These are phyloP conservation scores for Diarsia brunnea DNA, from an alignment of 2,888 invertebrate species.

Conservation along the genomic window DNA sequence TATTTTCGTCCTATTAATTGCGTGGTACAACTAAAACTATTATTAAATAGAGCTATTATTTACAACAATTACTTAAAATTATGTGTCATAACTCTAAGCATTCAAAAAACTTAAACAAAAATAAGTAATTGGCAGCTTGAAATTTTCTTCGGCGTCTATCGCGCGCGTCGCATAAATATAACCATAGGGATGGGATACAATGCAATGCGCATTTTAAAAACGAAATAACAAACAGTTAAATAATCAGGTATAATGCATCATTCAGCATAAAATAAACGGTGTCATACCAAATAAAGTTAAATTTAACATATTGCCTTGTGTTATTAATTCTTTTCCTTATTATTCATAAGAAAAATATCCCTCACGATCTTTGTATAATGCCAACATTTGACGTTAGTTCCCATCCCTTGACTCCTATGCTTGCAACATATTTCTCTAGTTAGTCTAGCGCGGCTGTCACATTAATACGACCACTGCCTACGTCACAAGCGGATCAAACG, in stretches of 20 bases:
- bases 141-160: constrained; percentile 42
- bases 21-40: constrained; percentile 44
- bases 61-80: constrained; percentile 47
- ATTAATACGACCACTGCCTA: constrained; percentile 46
- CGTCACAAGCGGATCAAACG: constrained; percentile 43
- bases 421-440: constrained; percentile 40
- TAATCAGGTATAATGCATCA: constrained; percentile 43
- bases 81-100: constrained; percentile 42
- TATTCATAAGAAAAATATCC: constrained; percentile 46
- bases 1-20: constrained; percentile 33
- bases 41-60: constrained; percentile 45
- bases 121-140: constrained; percentile 45
- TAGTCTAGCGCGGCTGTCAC: constrained; percentile 43
- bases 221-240: constrained; percentile 42
- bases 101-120: constrained; percentile 44
- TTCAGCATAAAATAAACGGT: constrained; percentile 42
- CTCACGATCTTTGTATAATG: constrained; percentile 43
- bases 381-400: constrained; percentile 43
- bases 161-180: constrained; percentile 46
- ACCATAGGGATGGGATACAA: constrained; percentile 45
- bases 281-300: constrained; percentile 42
- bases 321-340: constrained; percentile 42
- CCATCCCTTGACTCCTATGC: constrained; percentile 38
- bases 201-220: constrained; percentile 48
- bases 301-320: constrained; percentile 42